Percentiles rank a stretch among this genome's conserved stretches.
These are phyloP conservation scores for Psittacula echo DNA, from an alignment of 2,797 vertebrate genomes.

Conservation along the genomic window DNA sequence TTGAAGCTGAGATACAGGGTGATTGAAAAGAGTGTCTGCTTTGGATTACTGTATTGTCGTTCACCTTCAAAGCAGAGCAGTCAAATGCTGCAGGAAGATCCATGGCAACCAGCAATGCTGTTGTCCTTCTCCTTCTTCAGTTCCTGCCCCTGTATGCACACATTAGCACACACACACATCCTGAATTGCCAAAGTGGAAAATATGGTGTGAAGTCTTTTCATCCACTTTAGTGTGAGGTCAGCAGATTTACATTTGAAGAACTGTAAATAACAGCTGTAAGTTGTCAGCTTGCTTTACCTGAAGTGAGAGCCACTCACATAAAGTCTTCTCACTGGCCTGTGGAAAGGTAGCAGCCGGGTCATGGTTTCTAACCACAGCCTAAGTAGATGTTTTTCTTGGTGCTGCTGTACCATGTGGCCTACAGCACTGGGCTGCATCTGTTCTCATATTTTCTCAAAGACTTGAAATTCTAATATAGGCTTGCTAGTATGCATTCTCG, in stretches of 20 bases:
- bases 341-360: neutral
- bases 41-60: neutral
- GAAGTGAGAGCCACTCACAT: neutral
- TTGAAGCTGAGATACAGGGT: rapidly evolving
- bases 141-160: neutral
- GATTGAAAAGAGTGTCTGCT: neutral
- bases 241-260: neutral
- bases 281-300: neutral
- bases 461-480: neutral
- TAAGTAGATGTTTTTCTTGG: neutral
- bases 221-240: neutral
- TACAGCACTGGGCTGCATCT: neutral
- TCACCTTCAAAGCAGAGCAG: neutral
- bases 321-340: neutral
- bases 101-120: neutral
- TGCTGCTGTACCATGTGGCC: neutral
- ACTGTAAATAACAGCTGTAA: neutral
- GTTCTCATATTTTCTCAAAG: neutral
- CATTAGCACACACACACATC: rapidly evolving
- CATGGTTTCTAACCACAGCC: neutral
- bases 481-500: neutral
- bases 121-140: neutral
- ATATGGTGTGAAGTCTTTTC: neutral
- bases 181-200: neutral
- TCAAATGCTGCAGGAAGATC: neutral